Base-by-base conservation (phyloP, 2,888 invertebrate species). In the Aphelenchoides bicaudatus region DNA sequence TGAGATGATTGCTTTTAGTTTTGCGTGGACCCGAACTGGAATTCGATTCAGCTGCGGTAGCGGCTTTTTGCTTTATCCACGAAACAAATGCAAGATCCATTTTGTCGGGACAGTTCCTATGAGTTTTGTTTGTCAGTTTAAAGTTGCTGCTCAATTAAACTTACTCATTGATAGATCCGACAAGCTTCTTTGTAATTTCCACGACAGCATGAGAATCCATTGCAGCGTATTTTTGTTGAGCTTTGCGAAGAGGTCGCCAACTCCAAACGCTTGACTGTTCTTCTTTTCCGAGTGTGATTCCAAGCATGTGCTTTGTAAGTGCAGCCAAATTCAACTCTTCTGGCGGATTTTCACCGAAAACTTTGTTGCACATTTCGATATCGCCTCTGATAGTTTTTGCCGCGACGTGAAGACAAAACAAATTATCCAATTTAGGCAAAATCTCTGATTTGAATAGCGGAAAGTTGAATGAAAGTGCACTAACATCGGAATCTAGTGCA, bases 251-350 rank as follows among this genome's bases (percentile, higher is more conserved):
- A 5, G 52, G 52, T 21, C 52, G 34, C 19, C 25, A 31, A 5
- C 38, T 34, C 52, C 52, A 51, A 6, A 51, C 52, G 37, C 25
- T 23, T 6, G 30, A 10, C 39, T 51, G 52, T 30, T 51, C 52
- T 13, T 19, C n/a, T 16, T 51, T 51, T 13, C n/a, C 25, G 38
- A 51, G 25, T 27, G 25, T 2, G 37, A 31, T 23, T 10, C 16
- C 25, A 1, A 51, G 34, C 16, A 37, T 19, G 10, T 27, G 25
- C n/a, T 6, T n/a, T 8, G 16, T 8, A 8, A 43, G 10, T n/a
- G 16, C 43, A 8, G 43, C 43, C 43, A 43, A n/a, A 25, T 43
- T 43, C 21, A 8, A 21, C 21, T 25, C 25, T 8, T 21, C 25
- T 6, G 43, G 43, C 43, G 25, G 23, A 19, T n/a, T 6, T 10